Conservation (phyloP, 2,888 invertebrate species). For the Thera britannica region DNA sequence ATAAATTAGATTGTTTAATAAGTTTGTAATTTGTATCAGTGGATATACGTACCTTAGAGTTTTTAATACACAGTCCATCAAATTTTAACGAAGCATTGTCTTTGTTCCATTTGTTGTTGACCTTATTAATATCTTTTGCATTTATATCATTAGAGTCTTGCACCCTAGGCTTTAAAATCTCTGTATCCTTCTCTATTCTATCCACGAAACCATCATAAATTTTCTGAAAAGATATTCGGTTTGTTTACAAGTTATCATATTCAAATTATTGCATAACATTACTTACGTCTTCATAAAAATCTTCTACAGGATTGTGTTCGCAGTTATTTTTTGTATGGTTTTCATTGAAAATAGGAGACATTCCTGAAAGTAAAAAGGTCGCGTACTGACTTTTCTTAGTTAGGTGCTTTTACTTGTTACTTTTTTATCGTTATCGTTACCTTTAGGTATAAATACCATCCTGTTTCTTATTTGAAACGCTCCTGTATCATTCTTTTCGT, state of each 20-base stretch:
- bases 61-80: constrained; percentile 57
- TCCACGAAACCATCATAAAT: constrained; percentile 76
- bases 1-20: too few relatives aligned
- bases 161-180: constrained; percentile 67
- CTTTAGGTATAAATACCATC: constrained; percentile 84
- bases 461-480: constrained; percentile 71
- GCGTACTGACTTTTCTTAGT: too few relatives aligned
- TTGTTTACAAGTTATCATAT: too few relatives aligned
- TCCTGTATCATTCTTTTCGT: constrained; percentile 36
- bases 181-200: constrained; percentile 72
- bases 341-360: constrained; percentile 82
- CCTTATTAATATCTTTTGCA: constrained; percentile 59
- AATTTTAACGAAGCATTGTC: constrained; percentile 65
- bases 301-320: constrained; percentile 50
- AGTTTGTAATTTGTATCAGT: background rate
- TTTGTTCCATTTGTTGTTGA: constrained; percentile 58
- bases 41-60: constrained; percentile 56
- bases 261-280: background rate
- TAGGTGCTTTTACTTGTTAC: too few relatives aligned
- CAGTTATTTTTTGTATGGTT: constrained; percentile 51
- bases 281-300: constrained; percentile 70
- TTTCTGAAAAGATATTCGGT: constrained; percentile 52
- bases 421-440: constrained; percentile 50
- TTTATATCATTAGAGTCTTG: constrained; percentile 55
- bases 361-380: constrained; percentile 55